phyloP scores from a whole-genome alignment of 1,140 invertebrate genomes.

The Trachymyrmex cornetzi region DNA sequence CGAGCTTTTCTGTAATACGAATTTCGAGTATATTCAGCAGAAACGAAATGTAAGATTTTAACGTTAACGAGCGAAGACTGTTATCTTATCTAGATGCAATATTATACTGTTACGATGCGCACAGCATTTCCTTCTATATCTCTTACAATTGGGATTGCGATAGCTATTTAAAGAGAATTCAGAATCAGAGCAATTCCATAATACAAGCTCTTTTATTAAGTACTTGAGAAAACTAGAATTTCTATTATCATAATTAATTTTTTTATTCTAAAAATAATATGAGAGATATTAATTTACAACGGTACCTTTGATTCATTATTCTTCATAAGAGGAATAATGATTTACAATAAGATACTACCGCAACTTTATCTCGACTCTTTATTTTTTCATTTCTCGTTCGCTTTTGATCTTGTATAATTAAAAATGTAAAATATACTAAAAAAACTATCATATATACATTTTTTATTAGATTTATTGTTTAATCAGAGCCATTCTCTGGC shows the following conservation, averaged over 20 bases:
- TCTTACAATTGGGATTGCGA: neutral
- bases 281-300: neutral
- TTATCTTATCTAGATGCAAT: constrained; percentile 9
- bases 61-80: constrained; percentile 38
- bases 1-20: constrained; percentile 51
- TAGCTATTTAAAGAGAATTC: neutral
- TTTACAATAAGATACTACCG: neutral
- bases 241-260: neutral
- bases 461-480: neutral
- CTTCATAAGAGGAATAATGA: too few relatives aligned
- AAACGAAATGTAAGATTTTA: constrained; percentile 60
- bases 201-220: neutral
- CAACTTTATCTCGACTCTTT: neutral
- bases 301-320: neutral
- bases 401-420: neutral
- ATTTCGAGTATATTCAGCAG: constrained; percentile 25
- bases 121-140: neutral
- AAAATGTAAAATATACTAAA: neutral
- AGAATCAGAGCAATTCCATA: neutral
- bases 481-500: neutral
- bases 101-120: constrained; percentile 23
- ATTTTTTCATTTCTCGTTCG: neutral
- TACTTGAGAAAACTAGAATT: neutral
- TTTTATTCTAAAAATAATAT: neutral
- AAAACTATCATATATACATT: neutral